Evolutionary conservation across 2,797 vertebrate species (phyloP).

Genomic region (Lophotriccus pileatus): DNA sequence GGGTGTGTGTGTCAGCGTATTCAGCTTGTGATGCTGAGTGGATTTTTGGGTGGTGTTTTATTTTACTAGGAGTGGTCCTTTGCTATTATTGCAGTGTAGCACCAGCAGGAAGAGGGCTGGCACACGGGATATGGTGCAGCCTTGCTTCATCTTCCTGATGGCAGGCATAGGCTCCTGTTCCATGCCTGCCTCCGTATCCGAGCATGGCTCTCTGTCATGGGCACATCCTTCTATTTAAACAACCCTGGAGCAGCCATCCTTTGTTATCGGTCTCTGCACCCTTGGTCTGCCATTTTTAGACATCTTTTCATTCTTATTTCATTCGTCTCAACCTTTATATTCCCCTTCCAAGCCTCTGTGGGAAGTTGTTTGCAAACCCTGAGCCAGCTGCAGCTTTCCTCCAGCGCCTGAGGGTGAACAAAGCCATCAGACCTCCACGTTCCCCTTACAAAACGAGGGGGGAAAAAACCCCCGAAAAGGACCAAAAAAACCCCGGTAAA

Average conservation of each 20-base stretch:
- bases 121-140: accelerated
- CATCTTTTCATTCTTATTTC: neutral
- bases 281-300: neutral
- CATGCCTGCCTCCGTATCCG: accelerated
- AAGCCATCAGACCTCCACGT: neutral
- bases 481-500: neutral
- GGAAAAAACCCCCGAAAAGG: neutral
- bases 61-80: neutral
- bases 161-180: neutral
- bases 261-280: accelerated
- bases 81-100: neutral
- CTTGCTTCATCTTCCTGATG: neutral
- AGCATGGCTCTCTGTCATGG: accelerated
- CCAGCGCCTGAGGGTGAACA: neutral
- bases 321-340: accelerated
- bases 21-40: accelerated
- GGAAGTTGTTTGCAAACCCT: neutral
- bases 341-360: neutral
- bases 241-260: neutral
- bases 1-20: neutral
- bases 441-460: neutral
- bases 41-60: neutral
- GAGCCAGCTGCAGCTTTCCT: neutral
- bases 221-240: accelerated
- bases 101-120: neutral